These are phyloP conservation scores for Toxostoma redivivum DNA, from an alignment of 2,113 vertebrate species.

Conservation along the genomic window DNA sequence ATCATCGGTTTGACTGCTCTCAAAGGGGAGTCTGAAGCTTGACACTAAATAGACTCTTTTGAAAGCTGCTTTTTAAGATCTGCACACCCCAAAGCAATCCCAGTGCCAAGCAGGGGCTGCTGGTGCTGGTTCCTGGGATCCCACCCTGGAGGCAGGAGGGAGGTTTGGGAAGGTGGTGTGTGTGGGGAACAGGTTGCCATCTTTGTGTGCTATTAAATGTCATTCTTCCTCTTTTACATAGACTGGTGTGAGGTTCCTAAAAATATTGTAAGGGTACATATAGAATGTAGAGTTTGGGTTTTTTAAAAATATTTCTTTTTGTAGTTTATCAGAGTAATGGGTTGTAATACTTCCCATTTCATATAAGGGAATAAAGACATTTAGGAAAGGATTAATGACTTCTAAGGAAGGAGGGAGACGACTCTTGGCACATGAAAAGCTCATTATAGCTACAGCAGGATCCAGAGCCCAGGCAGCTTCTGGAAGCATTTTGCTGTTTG, in stretches of 20 bases:
- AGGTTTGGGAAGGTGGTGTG: background rate
- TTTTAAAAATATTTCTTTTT: background rate
- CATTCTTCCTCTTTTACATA: background rate
- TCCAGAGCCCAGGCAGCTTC: background rate
- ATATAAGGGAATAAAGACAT: background rate
- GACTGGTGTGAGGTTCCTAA: background rate
- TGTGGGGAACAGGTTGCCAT: background rate
- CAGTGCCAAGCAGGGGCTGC: background rate
- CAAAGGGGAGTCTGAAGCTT: background rate
- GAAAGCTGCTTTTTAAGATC: background rate
- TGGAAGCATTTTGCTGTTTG: slow-evolving; percentile 27
- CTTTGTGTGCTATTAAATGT: background rate
- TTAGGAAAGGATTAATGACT: background rate
- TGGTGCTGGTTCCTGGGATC: background rate
- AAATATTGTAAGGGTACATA: background rate
- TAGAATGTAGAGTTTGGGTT: fast-evolving
- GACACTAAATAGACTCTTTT: background rate
- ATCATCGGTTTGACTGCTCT: background rate
- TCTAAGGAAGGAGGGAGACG: background rate
- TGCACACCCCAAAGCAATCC: background rate
- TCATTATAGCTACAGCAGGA: background rate
- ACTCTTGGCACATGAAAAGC: background rate
- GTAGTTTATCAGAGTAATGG: background rate
- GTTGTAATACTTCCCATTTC: background rate
- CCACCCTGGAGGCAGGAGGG: background rate